phyloP scores from a whole-genome alignment of 2,888 invertebrate genomes.

The Drosophila pseudotakahashii region DNA sequence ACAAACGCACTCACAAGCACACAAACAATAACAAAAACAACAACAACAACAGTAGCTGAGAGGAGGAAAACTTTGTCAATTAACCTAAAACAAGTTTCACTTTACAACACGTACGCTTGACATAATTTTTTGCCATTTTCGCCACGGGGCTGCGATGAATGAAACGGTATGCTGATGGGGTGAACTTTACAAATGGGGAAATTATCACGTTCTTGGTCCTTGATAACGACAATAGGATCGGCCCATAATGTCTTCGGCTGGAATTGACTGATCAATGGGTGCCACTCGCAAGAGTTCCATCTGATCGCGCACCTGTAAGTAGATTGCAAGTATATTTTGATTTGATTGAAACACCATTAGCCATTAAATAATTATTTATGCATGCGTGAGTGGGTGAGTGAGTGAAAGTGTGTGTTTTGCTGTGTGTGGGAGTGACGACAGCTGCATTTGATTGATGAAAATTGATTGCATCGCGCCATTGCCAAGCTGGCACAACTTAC shows the following conservation, averaged over 20 bases:
- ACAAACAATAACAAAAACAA: slow-evolving; percentile 22
- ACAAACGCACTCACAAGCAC: slow-evolving; percentile 41
- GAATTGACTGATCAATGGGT: slow-evolving; percentile 86
- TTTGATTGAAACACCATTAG: slow-evolving; percentile 20
- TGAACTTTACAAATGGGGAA: slow-evolving; percentile 66
- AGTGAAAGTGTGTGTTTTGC: too few species aligned
- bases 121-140: slow-evolving; percentile 55
- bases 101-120: slow-evolving; percentile 72
- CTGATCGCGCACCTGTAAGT: slow-evolving; percentile 86
- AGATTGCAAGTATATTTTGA: slow-evolving; percentile 18
- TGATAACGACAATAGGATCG: slow-evolving; percentile 86
- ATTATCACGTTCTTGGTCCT: slow-evolving; percentile 85
- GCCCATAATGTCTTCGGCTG: slow-evolving; percentile 86
- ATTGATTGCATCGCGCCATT: slow-evolving; percentile 55
- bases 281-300: slow-evolving; percentile 86
- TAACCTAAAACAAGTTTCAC: slow-evolving; percentile 78
- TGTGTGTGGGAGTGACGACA: slow-evolving; percentile 14
- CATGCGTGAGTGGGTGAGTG: slow-evolving; percentile 8
- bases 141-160: slow-evolving; percentile 29
- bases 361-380: slow-evolving; percentile 11
- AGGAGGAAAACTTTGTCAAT: slow-evolving; percentile 72
- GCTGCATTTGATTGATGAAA: slow-evolving; percentile 51
- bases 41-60: slow-evolving; percentile 53
- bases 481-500: slow-evolving; percentile 38
- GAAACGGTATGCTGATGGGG: slow-evolving; percentile 13